Percentiles rank a stretch among this genome's conserved stretches.
These are phyloP conservation scores for Eupithecia exiguata DNA, from an alignment of 2,888 invertebrate species.

Conservation along the genomic window DNA sequence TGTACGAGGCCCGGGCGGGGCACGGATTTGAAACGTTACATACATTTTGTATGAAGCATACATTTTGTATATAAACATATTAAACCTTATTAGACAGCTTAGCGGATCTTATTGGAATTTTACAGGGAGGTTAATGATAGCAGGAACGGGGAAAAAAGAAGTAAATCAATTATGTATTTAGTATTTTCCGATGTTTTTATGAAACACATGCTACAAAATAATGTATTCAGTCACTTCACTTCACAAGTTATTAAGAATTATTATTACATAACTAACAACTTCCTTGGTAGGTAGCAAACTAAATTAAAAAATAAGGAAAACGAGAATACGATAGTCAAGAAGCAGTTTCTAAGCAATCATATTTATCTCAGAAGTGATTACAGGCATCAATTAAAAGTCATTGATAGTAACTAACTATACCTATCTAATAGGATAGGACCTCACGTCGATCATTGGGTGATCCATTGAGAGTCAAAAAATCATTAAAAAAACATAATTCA, in stretches of 20 bases:
- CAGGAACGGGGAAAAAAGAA: too few relatives aligned
- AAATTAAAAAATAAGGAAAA: constrained; percentile 9
- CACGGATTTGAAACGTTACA: too few relatives aligned
- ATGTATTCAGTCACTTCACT: constrained; percentile 30
- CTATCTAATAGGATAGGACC: background rate
- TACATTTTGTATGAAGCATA: too few relatives aligned
- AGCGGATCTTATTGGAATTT: too few relatives aligned
- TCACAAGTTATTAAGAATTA: constrained; percentile 13
- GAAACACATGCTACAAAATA: background rate
- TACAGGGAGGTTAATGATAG: too few relatives aligned
- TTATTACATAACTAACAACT: constrained; percentile 2
- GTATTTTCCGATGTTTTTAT: too few relatives aligned
- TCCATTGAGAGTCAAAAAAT: background rate
- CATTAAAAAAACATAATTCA: background rate
- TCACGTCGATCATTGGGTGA: background rate
- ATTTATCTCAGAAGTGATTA: constrained; percentile 2
- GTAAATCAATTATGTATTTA: too few relatives aligned
- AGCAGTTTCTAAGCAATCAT: background rate
- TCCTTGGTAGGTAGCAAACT: constrained; percentile 3
- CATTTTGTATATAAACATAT: too few relatives aligned
- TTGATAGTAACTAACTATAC: background rate
- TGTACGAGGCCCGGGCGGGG: too few relatives aligned
- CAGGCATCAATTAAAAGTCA: constrained; percentile 4
- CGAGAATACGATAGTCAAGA: background rate
- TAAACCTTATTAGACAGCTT: too few relatives aligned